phyloP scores from a whole-genome alignment of 2,797 vertebrate species.

The Paguma larvata region DNA sequence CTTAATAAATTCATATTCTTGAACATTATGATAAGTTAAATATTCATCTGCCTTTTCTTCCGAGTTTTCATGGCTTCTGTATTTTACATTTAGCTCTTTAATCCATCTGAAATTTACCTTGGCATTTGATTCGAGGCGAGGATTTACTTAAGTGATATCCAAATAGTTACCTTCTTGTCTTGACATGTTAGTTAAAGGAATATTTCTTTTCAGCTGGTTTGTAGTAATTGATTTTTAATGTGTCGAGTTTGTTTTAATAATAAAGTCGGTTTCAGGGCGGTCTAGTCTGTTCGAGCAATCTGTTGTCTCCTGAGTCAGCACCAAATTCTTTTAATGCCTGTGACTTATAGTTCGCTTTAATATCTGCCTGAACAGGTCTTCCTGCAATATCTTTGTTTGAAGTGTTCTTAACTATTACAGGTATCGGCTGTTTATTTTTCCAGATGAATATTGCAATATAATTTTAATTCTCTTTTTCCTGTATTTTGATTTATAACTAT shows the following conservation, averaged over 20 bases:
- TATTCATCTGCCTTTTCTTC: conserved; percentile 16
- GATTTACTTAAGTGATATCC: conserved; percentile 42
- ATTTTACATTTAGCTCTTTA: conserved; percentile 55
- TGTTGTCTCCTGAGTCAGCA: background rate
- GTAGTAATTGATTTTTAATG: conserved; percentile 13
- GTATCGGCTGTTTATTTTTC: background rate
- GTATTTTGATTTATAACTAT: conserved; percentile 27
- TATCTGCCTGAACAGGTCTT: background rate
- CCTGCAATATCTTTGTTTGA: background rate
- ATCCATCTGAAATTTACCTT: conserved; percentile 61
- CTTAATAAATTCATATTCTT: conserved; percentile 42
- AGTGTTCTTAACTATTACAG: background rate
- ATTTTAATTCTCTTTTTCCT: conserved; percentile 9
- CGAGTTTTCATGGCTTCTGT: background rate
- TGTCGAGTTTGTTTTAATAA: conserved; percentile 39
- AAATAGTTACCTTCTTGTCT: conserved; percentile 9
- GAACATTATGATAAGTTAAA: background rate
- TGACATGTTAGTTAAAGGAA: conserved; percentile 50
- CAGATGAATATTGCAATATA: conserved; percentile 19
- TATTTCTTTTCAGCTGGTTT: conserved; percentile 11
- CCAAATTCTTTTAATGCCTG: background rate
- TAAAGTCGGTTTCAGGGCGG: background rate
- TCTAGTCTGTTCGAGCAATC: background rate
- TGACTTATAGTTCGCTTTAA: conserved; percentile 48
- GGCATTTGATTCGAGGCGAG: conserved; percentile 43